Percentiles rank a stretch among this genome's conserved stretches.
These are phyloP conservation scores for Phortica okadai DNA, from an alignment of 2,888 invertebrate species.

Conservation along the genomic window DNA sequence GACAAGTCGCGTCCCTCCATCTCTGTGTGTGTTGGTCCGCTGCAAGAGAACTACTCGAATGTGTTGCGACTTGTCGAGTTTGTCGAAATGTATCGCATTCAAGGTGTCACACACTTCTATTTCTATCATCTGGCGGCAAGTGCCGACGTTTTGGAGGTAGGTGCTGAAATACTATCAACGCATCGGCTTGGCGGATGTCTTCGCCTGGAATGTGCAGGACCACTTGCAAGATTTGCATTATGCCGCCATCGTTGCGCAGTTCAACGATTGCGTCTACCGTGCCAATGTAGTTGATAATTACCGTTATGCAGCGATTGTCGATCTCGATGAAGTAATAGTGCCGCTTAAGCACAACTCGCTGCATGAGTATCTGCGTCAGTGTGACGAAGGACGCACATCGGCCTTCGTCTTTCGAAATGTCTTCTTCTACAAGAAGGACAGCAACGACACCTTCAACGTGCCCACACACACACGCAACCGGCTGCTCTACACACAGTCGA, in stretches of 20 bases:
- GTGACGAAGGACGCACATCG: conserved; percentile 72
- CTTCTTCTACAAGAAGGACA: conserved; percentile 77
- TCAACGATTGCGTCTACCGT: conserved; percentile 94
- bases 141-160: conserved; percentile 69
- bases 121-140: conserved; percentile 76
- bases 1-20: conserved; percentile 63
- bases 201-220: conserved; percentile 76
- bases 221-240: conserved; percentile 74
- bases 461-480: conserved; percentile 67
- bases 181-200: conserved; percentile 69
- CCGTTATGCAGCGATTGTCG: conserved; percentile 88
- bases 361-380: conserved; percentile 74
- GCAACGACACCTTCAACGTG: conserved; percentile 73
- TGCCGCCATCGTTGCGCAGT: conserved; percentile 91
- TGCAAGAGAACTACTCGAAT: conserved; percentile 75
- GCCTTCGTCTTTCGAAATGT: conserved; percentile 77
- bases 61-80: conserved; percentile 77
- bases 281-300: conserved; percentile 85
- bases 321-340: conserved; percentile 91
- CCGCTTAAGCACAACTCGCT: conserved; percentile 87
- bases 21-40: conserved; percentile 76
- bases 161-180: conserved; percentile 74
- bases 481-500: conserved; percentile 75
- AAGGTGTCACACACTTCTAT: conserved; percentile 77
- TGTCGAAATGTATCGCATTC: conserved; percentile 77